Evolutionary conservation across 2,797 vertebrate species (phyloP).

Genomic region (Protonibea diacanthus): DNA sequence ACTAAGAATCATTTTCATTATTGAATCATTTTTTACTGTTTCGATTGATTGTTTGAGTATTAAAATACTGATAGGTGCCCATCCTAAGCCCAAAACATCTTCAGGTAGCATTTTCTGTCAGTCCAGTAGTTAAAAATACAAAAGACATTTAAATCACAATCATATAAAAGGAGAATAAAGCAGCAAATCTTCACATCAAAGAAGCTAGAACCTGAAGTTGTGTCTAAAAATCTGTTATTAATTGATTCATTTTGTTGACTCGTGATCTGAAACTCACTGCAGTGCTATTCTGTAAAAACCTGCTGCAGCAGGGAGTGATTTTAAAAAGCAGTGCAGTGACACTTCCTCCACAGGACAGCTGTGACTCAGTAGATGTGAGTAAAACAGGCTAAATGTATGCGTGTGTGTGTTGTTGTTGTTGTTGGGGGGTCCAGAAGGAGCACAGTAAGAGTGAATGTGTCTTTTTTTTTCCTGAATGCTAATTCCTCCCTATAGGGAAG

Average conservation of each 20-base stretch:
- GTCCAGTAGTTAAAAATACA: not conserved
- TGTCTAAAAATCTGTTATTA: not conserved
- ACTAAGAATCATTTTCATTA: not conserved
- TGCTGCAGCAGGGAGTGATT: slow-evolving; percentile 17
- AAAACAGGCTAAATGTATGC: slow-evolving; percentile 37
- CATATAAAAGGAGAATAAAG: not conserved
- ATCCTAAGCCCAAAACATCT: not conserved
- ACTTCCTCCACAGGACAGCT: slow-evolving; percentile 18
- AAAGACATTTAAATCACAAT: not conserved
- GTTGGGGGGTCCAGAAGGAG: slow-evolving; percentile 70
- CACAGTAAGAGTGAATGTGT: slow-evolving; percentile 53
- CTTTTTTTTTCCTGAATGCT: slow-evolving; percentile 75
- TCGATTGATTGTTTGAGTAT: not conserved
- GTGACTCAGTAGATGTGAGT: slow-evolving; percentile 43
- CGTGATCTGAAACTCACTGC: not conserved
- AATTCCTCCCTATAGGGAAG: slow-evolving; percentile 80
- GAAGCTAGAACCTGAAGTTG: not conserved
- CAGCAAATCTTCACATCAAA: not conserved
- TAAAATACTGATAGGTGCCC: not conserved
- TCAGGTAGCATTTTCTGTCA: not conserved
- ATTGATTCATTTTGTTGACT: not conserved
- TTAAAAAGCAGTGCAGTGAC: slow-evolving; percentile 12
- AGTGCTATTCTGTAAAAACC: not conserved
- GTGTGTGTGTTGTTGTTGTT: slow-evolving; percentile 33
- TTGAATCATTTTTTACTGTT: not conserved